Conservation (phyloP, 2,888 invertebrate species). For the Eurytoma adleriae region DNA sequence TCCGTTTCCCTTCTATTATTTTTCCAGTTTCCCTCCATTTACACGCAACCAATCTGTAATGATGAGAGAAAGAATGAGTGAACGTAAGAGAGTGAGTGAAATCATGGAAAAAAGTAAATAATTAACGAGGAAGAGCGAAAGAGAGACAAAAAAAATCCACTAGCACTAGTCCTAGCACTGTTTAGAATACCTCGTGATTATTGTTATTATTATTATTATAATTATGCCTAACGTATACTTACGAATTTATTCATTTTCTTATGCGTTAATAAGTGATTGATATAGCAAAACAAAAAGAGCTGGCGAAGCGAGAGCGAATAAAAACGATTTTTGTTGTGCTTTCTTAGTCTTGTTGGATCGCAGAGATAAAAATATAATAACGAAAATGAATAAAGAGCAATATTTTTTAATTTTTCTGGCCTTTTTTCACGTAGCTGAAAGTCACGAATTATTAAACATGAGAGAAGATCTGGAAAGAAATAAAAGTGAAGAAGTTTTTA, state of each 20-base stretch:
- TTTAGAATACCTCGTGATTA: conserved; percentile 76
- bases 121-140: conserved; percentile 30
- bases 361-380: not conserved
- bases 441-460: conserved; percentile 22
- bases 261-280: conserved; percentile 18
- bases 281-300: conserved; percentile 12
- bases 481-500: conserved; percentile 42
- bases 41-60: conserved; percentile 15
- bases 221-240: conserved; percentile 56
- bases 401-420: conserved; percentile 2
- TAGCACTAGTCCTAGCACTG: conserved; percentile 76
- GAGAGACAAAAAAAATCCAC: conserved; percentile 61
- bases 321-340: conserved; percentile 10
- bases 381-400: not conserved
- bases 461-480: conserved; percentile 12
- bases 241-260: conserved; percentile 53
- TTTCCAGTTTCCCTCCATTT: not conserved
- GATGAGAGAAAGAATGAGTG: conserved; percentile 42
- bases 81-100: conserved; percentile 26
- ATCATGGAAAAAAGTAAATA: not conserved
- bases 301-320: not conserved
- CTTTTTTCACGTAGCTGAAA: not conserved
- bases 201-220: conserved; percentile 73
- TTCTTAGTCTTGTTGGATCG: conserved; percentile 21
- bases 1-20: conserved; percentile 3